phyloP scores from a whole-genome alignment of 2,797 vertebrate species.

The Artibeus lituratus region DNA sequence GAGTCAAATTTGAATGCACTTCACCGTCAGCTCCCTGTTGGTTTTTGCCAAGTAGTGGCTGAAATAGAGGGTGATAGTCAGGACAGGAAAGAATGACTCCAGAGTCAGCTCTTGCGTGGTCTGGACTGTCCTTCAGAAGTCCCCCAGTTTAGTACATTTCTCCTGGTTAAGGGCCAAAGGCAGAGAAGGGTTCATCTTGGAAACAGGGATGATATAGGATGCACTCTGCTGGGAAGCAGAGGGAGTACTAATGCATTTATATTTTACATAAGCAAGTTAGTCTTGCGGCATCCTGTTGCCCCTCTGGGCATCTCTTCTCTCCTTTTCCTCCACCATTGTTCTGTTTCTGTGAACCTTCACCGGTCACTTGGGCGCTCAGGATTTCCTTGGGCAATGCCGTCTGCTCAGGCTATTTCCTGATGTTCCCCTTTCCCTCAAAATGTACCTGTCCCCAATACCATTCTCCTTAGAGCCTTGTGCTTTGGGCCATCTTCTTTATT shows the following conservation, averaged over 20 bases:
- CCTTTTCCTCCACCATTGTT: background rate
- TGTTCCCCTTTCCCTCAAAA: background rate
- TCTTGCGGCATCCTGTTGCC: background rate
- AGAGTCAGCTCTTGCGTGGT: accelerated
- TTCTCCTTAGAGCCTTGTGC: background rate
- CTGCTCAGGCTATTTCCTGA: accelerated
- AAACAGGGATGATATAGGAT: background rate
- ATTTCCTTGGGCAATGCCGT: background rate
- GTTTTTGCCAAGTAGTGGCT: background rate
- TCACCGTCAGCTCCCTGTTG: background rate
- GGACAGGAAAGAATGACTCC: background rate
- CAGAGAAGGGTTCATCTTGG: background rate
- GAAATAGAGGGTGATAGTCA: background rate
- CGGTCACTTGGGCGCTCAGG: background rate
- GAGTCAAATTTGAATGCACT: slow-evolving; percentile 16
- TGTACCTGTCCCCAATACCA: accelerated
- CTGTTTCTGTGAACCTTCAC: accelerated
- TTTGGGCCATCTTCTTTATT: background rate
- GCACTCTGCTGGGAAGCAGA: background rate
- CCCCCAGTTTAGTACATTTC: background rate
- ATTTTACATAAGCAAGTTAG: background rate
- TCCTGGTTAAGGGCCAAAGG: slow-evolving; percentile 9
- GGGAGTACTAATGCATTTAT: background rate
- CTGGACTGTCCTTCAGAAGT: background rate
- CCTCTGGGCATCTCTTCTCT: background rate